A percentile compares a stretch with the other conserved stretches of the same genome.
Evolutionary conservation across 1,140 invertebrate species (phyloP).

Genomic region (Eupristina koningsbergeri): DNA sequence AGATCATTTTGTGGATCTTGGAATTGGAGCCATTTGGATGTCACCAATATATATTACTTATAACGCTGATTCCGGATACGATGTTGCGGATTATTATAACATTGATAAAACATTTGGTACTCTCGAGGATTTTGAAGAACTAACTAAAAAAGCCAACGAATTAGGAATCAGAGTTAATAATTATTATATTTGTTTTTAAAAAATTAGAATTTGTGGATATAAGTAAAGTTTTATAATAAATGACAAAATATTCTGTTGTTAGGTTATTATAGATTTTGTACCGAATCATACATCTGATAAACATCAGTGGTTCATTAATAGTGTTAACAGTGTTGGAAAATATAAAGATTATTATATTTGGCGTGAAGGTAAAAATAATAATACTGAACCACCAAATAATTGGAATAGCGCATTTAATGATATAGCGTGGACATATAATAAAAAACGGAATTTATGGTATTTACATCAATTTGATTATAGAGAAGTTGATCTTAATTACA

Average conservation of each 20-base stretch:
- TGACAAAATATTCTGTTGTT: not conserved
- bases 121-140: not conserved
- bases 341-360: conserved; percentile 84
- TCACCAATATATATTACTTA: conserved; percentile 76
- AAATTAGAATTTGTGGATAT: not conserved
- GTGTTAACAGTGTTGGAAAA: conserved; percentile 73
- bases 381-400: conserved; percentile 56
- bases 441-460: conserved; percentile 75
- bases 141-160: conserved; percentile 69
- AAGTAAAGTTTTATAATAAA: not conserved
- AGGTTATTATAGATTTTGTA: conserved; percentile 6
- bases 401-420: conserved; percentile 70
- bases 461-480: conserved; percentile 76
- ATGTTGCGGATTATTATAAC: conserved; percentile 52
- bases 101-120: conserved; percentile 69
- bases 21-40: conserved; percentile 79
- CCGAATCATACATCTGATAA: conserved; percentile 73
- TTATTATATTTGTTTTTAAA: not conserved
- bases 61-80: conserved; percentile 76
- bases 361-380: conserved; percentile 72
- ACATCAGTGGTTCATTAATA: conserved; percentile 81
- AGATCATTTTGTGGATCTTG: conserved; percentile 77
- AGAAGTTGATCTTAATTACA: conserved; percentile 82
- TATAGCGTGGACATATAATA: conserved; percentile 76
- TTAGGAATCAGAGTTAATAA: conserved; percentile 54